phyloP scores from a whole-genome alignment of 2,797 vertebrate species.

The Nothura maculosa region DNA sequence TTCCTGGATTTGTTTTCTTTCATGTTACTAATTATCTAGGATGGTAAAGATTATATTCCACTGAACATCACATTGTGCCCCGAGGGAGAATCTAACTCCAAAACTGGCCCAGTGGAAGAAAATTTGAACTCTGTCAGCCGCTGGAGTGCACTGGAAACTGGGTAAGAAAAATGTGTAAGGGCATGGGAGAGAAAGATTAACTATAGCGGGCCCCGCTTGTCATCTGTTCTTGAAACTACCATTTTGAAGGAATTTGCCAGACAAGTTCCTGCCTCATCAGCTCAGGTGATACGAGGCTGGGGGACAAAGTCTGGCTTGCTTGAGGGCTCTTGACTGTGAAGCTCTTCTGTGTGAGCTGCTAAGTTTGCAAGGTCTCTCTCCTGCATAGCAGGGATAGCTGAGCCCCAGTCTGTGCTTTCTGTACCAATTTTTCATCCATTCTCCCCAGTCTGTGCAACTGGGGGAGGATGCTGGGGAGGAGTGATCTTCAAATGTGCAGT shows the following conservation, averaged over 20 bases:
- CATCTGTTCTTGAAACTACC: not conserved
- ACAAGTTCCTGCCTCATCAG: not conserved
- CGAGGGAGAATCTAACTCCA: conserved; percentile 80
- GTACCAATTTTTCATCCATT: not conserved
- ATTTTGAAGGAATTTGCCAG: not conserved
- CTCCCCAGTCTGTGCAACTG: not conserved
- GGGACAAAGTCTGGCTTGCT: not conserved
- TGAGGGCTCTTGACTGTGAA: not conserved
- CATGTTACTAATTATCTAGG: conserved; percentile 75
- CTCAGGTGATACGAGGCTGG: not conserved
- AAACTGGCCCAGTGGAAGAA: conserved; percentile 80
- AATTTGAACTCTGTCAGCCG: conserved; percentile 79
- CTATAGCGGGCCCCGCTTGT: not conserved
- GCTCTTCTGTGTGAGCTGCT: not conserved
- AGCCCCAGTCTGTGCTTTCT: not conserved
- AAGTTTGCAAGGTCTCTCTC: not conserved
- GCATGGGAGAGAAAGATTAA: not conserved
- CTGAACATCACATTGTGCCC: conserved; percentile 89
- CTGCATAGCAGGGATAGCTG: not conserved
- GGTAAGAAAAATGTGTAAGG: conserved; percentile 78
- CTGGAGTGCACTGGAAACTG: conserved; percentile 83
- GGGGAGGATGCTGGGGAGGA: not conserved
- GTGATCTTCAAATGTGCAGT: not conserved
- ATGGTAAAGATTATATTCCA: conserved; percentile 96
- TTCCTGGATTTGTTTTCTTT: not conserved